Percentiles rank a stretch among this genome's conserved stretches.
These are phyloP conservation scores for Sorex maritimensis DNA, from an alignment of 2,797 vertebrate genomes.

Conservation along the genomic window DNA sequence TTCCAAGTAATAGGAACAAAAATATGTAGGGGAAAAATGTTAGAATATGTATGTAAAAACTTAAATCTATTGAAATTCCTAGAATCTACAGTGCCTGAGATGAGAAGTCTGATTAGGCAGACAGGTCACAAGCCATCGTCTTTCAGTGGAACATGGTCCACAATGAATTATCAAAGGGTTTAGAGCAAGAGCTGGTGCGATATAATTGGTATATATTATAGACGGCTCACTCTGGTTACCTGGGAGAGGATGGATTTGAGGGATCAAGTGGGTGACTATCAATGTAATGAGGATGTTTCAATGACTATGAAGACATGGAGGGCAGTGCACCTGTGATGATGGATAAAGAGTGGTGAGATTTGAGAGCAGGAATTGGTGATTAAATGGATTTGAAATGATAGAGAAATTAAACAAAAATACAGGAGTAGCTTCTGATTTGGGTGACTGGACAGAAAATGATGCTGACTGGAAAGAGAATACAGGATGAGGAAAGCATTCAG, in stretches of 20 bases:
- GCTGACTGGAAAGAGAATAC: neutral
- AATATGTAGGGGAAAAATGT: neutral
- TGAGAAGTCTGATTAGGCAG: neutral
- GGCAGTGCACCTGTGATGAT: too few species aligned
- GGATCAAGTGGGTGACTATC: too few species aligned
- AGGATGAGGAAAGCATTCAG: neutral
- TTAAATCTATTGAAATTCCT: neutral
- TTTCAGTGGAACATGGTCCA: neutral
- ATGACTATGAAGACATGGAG: neutral
- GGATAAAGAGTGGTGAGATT: neutral
- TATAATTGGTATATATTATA: neutral
- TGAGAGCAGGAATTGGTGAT: neutral
- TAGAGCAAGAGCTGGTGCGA: neutral
- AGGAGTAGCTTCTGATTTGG: constrained; percentile 15
- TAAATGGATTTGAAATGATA: neutral
- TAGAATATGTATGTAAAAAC: neutral
- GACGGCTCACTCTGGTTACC: neutral
- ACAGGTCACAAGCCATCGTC: neutral
- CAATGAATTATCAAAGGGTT: neutral
- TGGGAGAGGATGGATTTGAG: neutral
- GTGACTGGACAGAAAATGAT: neutral
- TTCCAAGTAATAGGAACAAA: neutral
- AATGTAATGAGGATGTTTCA: neutral
- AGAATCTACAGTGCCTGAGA: neutral
- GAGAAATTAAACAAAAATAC: neutral